Conservation (phyloP, 2,888 invertebrate genomes). For the Rotaria macrura region DNA sequence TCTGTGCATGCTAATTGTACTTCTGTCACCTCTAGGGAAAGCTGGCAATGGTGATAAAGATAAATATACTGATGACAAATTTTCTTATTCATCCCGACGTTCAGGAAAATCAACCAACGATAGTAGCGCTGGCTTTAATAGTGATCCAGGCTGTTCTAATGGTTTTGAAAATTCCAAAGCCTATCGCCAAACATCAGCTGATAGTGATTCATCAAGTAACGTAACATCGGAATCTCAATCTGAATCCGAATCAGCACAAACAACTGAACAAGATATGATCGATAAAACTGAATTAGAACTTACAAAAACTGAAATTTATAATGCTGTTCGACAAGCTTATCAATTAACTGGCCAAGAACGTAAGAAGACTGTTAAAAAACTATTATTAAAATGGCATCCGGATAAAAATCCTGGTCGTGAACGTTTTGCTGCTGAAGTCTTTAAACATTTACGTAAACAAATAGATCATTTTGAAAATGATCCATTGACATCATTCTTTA, state of each 20-base stretch:
- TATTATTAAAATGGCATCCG: slow-evolving; percentile 34
- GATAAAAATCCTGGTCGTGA: slow-evolving; percentile 34
- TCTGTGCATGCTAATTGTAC: no score
- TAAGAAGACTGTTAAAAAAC: slow-evolving; percentile 30
- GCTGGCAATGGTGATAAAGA: background rate
- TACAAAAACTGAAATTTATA: slow-evolving; percentile 28
- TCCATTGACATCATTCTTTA: slow-evolving; percentile 25
- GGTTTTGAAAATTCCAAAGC: background rate
- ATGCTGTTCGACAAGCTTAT: slow-evolving; percentile 24
- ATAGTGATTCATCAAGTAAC: slow-evolving; percentile 20
- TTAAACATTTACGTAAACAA: slow-evolving; percentile 33
- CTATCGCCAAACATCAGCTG: background rate
- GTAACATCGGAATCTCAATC: background rate
- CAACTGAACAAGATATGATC: slow-evolving; percentile 17
- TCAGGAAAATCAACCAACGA: background rate
- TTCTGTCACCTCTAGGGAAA: background rate
- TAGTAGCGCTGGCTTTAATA: background rate
- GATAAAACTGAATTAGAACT: slow-evolving; percentile 25
- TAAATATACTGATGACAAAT: background rate
- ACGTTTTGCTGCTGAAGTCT: slow-evolving; percentile 33
- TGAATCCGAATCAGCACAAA: slow-evolving; percentile 19
- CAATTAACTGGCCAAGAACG: slow-evolving; percentile 26
- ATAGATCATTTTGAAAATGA: slow-evolving; percentile 33
- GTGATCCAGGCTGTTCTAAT: background rate
- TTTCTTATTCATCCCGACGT: background rate